A percentile compares a stretch with the other conserved stretches of the same genome.
Evolutionary conservation across 2,888 invertebrate genomes (phyloP).

Genomic region (Abrostola triplasia): DNA sequence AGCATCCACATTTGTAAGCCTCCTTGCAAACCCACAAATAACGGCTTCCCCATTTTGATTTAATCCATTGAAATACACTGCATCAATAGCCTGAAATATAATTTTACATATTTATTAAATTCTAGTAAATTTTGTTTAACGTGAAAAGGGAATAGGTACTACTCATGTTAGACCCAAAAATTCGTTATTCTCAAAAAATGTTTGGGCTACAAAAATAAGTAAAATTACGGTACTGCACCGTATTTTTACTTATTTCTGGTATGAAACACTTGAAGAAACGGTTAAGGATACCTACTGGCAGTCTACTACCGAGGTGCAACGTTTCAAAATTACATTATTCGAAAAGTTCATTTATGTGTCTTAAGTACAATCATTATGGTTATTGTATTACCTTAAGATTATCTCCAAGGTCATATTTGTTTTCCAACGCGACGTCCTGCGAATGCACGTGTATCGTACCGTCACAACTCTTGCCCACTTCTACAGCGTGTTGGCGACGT

Average conservation of each 20-base stretch:
- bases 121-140: too few relatives aligned
- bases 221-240: too few relatives aligned
- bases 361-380: background rate
- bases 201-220: too few relatives aligned
- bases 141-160: too few relatives aligned
- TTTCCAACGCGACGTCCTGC: constrained; percentile 84
- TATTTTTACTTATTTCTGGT: too few relatives aligned
- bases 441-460: constrained; percentile 74
- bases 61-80: constrained; percentile 90
- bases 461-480: constrained; percentile 71
- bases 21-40: constrained; percentile 88
- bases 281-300: too few relatives aligned
- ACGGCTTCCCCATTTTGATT: constrained; percentile 89
- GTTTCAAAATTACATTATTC: background rate
- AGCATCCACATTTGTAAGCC: constrained; percentile 89
- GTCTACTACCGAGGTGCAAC: too few relatives aligned
- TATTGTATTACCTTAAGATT: constrained; percentile 78
- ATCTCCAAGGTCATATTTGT: constrained; percentile 86
- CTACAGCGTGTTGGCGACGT: constrained; percentile 67
- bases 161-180: too few relatives aligned
- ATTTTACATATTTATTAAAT: background rate
- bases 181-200: too few relatives aligned
- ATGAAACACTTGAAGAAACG: too few relatives aligned
- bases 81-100: constrained; percentile 90
- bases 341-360: background rate